phyloP scores from a whole-genome alignment of 2,888 invertebrate genomes.

The Pedicia rivosa region DNA sequence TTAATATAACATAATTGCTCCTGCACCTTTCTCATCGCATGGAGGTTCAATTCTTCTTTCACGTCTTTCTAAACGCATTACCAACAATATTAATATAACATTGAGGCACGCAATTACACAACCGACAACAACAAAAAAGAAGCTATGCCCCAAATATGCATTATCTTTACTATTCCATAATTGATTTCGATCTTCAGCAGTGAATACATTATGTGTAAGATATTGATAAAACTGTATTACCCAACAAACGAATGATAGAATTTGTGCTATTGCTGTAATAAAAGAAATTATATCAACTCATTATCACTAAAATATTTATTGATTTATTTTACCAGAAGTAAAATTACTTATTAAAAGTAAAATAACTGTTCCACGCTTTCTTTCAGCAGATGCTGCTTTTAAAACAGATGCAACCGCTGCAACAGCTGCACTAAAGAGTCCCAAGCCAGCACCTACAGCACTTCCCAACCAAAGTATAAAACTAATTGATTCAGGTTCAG shows the following conservation, averaged over 20 bases:
- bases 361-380: constrained; percentile 25
- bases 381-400: constrained; percentile 28
- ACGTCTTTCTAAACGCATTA: constrained; percentile 20
- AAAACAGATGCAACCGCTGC: constrained; percentile 29
- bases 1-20: constrained; percentile 30
- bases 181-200: constrained; percentile 58
- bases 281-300: constrained; percentile 4
- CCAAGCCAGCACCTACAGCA: constrained; percentile 28
- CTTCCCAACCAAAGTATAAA: constrained; percentile 29
- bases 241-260: constrained; percentile 67
- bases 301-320: background rate
- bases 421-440: constrained; percentile 25
- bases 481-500: constrained; percentile 24
- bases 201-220: constrained; percentile 67
- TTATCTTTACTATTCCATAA: constrained; percentile 72
- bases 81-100: constrained; percentile 22
- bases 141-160: constrained; percentile 73
- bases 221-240: constrained; percentile 67
- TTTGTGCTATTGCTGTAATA: constrained; percentile 53
- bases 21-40: constrained; percentile 26
- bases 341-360: constrained; percentile 26
- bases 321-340: constrained; percentile 17
- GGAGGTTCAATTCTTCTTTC: constrained; percentile 23
- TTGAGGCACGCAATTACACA: constrained; percentile 26
- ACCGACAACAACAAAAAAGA: constrained; percentile 39